These are phyloP conservation scores for Rhinogobio ventralis DNA, from an alignment of 2,797 vertebrate genomes.

Conservation along the genomic window DNA sequence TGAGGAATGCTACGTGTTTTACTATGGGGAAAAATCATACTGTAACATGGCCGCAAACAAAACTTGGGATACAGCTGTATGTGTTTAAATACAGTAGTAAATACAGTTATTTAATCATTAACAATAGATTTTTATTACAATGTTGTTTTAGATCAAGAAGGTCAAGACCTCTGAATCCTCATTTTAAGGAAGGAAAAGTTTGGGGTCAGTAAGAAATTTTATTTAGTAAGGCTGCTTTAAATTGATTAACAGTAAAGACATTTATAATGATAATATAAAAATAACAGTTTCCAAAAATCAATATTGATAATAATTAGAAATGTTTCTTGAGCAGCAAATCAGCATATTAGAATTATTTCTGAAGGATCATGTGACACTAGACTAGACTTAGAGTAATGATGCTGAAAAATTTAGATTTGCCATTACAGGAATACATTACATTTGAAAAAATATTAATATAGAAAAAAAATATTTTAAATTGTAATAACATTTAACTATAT, in stretches of 20 bases:
- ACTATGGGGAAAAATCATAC: background rate
- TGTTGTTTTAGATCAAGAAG: background rate
- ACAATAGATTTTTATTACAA: background rate
- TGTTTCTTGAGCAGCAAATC: background rate
- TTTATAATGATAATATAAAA: background rate
- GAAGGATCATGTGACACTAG: background rate
- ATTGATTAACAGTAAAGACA: background rate
- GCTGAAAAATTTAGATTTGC: background rate
- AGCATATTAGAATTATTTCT: background rate
- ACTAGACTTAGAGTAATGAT: background rate
- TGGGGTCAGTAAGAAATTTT: background rate
- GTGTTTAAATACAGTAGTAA: background rate
- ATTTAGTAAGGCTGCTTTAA: background rate
- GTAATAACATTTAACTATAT: background rate
- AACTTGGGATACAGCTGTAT: background rate
- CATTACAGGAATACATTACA: background rate
- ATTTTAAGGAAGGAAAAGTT: background rate
- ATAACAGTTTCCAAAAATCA: background rate
- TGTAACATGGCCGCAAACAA: background rate
- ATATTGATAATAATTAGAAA: background rate
- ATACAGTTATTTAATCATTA: background rate
- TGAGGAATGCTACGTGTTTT: background rate
- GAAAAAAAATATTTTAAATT: background rate
- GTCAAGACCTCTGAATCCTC: background rate
- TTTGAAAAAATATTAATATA: background rate